These are phyloP conservation scores for Tetragnatha versicolor DNA, from an alignment of 1,140 invertebrate species.

Conservation along the genomic window DNA sequence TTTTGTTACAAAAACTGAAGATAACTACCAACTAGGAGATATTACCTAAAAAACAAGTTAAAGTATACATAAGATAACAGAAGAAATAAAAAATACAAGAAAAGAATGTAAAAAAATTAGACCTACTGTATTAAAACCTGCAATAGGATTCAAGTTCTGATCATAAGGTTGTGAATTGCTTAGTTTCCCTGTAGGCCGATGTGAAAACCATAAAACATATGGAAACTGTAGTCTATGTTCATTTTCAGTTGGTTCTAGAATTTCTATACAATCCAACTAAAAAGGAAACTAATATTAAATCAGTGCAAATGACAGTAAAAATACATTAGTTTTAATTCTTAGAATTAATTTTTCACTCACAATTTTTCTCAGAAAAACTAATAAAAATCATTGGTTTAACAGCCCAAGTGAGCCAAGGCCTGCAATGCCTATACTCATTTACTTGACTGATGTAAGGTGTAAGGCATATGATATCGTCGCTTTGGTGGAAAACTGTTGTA, in stretches of 20 bases:
- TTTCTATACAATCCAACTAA: constrained; percentile 11
- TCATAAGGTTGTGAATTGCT: constrained; percentile 73
- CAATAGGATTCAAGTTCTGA: constrained; percentile 81
- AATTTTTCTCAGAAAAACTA: not conserved
- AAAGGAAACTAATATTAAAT: not conserved
- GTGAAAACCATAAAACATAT: constrained; percentile 90
- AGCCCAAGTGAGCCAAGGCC: not conserved
- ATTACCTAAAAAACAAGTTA: too few species aligned
- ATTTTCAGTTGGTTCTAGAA: constrained; percentile 15
- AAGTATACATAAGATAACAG: too few species aligned
- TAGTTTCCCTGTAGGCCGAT: constrained; percentile 74
- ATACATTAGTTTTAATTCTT: not conserved
- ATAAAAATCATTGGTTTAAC: not conserved
- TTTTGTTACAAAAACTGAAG: too few species aligned
- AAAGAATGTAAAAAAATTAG: too few species aligned
- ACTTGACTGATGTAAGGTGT: not conserved
- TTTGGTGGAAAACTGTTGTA: too few species aligned
- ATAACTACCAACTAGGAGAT: too few species aligned
- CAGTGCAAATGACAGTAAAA: too few species aligned
- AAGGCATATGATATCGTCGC: not conserved
- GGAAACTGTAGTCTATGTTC: constrained; percentile 87
- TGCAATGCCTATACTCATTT: not conserved
- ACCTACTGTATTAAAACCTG: constrained; percentile 68
- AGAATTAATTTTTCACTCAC: not conserved
- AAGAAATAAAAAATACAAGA: too few species aligned